Base-by-base conservation (phyloP, 2,113 vertebrate genomes). In the Pristiophorus japonicus region DNA sequence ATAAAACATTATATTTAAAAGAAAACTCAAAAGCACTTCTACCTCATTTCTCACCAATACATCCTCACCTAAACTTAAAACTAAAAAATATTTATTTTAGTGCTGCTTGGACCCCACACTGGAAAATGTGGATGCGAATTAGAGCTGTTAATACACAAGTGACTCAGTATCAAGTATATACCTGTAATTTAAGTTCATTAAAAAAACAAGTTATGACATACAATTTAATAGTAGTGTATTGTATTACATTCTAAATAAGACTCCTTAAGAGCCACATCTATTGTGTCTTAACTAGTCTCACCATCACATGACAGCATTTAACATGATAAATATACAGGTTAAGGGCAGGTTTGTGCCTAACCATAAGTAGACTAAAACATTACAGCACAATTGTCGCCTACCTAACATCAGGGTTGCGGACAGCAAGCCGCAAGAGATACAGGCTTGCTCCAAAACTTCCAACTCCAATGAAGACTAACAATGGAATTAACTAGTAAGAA, bases 341-440 rank as follows among this genome's bases (percentile, higher is more conserved):
- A 73, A 73, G 70, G 34, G 12, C 51, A 62, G 47, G 27, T 34
- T 51, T 87, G 20, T 10, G 47, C 10, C 2, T 27, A 59, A 88
- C 18, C 84, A 59, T 27, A 55, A n/a, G n/a, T n/a, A n/a, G n/a
- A n/a, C n/a, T n/a, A n/a, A 47, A 70, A 70, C 27, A 6, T 70
- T 42, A 81, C 75, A 42, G 75, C n/a, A 38, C 75, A 81, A 81
- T 81, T 42, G 1, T 78, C n/a, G 97, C 97, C 73, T 97, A 99
- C 99, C 98, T 95, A 96, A 99, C 98, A 55, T 99, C 99, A 0
- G 99, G 99, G 96, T 98, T 99, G 96, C 97, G 98, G 96, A 98
- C 0, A 0, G 97, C 98, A 96, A 99, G 96, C 5, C 99, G 98
- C 95, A 97, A 91, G 0, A 99, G 96, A 95, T 99, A 99, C 7